Conservation (phyloP, 2,797 vertebrate species). For the Sciurus carolinensis region DNA sequence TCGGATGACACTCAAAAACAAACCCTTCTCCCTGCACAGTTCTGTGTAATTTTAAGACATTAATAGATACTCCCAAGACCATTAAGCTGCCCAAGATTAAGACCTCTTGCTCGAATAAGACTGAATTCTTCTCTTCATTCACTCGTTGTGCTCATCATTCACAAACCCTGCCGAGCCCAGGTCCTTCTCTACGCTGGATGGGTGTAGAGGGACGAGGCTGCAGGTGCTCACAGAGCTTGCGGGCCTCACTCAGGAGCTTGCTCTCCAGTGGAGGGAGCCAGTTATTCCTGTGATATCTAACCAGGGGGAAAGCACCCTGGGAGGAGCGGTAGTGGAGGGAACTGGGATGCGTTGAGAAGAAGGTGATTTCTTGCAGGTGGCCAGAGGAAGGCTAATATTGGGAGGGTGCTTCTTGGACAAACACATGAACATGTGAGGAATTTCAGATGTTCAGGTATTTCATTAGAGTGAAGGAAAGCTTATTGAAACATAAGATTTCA, state of each 20-base stretch:
- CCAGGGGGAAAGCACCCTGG: neutral
- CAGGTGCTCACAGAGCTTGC: neutral
- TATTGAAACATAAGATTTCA: too few species aligned
- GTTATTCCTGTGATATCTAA: neutral
- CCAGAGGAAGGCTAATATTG: neutral
- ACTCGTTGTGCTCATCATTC: neutral
- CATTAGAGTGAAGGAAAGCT: too few species aligned
- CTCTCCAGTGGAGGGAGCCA: neutral
- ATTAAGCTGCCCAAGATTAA: neutral
- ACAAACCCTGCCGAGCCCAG: neutral
- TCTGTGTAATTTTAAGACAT: neutral
- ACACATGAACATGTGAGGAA: neutral
- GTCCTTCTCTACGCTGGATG: neutral
- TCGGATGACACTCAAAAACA: neutral
- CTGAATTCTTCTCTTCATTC: neutral
- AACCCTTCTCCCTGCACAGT: neutral
- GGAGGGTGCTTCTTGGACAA: neutral
- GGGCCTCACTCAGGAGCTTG: neutral
- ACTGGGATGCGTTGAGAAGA: neutral
- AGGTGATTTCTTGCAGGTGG: neutral
- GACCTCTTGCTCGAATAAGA: slow-evolving; percentile 15
- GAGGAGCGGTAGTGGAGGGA: neutral
- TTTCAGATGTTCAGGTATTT: too few species aligned
- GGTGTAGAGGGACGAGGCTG: neutral
- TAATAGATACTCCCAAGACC: neutral